phyloP scores from a whole-genome alignment of 2,113 vertebrate genomes.

The Rhinichthys klamathensis region DNA sequence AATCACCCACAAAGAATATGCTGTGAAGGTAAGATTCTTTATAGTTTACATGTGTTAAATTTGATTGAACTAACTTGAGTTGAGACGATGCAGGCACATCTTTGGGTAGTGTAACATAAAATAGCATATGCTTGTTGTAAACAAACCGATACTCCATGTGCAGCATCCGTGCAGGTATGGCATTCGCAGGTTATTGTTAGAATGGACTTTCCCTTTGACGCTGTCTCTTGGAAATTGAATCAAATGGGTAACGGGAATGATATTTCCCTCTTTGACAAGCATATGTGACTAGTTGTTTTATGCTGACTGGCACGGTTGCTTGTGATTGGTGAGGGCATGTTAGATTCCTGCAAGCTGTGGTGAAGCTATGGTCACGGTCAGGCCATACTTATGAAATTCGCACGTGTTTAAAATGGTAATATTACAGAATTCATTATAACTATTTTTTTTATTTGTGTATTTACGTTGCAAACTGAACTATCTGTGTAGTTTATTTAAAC shows the following conservation, averaged over 20 bases:
- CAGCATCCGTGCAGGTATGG: not conserved
- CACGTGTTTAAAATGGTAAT: not conserved
- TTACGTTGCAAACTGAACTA: not conserved
- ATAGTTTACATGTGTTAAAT: not conserved
- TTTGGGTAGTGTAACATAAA: not conserved
- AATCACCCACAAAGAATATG: slow-evolving; percentile 97
- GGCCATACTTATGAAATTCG: not conserved
- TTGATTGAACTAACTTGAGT: not conserved
- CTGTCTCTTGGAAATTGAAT: not conserved
- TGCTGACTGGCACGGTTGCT: slow-evolving; percentile 22
- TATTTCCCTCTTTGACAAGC: not conserved
- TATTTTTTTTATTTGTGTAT: not conserved
- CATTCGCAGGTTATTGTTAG: not conserved
- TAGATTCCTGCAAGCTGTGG: slow-evolving; percentile 17
- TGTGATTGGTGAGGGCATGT: slow-evolving; percentile 13
- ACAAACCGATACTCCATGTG: not conserved
- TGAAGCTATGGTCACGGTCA: not conserved
- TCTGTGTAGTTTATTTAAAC: not conserved
- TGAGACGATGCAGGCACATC: not conserved
- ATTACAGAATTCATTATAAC: not conserved
- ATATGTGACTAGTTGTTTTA: not conserved
- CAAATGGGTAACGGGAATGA: not conserved
- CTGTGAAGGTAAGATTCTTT: slow-evolving; percentile 86
- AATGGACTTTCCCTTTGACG: slow-evolving; percentile 27
- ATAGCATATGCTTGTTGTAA: not conserved